phyloP scores from a whole-genome alignment of 2,113 vertebrate genomes.

The Corvus hawaiiensis region DNA sequence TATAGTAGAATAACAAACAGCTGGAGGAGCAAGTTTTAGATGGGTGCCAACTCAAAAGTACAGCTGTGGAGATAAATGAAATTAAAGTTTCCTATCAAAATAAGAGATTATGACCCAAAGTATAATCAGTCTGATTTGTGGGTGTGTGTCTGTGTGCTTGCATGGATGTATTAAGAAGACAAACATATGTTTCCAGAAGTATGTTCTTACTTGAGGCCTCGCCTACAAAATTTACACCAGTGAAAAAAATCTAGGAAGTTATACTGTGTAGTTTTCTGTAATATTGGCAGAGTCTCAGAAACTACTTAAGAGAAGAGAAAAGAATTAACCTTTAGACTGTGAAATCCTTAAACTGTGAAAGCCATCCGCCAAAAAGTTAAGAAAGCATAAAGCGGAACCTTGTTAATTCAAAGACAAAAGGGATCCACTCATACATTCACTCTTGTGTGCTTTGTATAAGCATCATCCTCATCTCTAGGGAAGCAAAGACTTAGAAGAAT shows the following conservation, averaged over 20 bases:
- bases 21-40: background rate
- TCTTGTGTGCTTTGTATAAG: background rate
- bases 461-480: conserved; percentile 24
- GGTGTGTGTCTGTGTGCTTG: background rate
- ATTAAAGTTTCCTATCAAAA: background rate
- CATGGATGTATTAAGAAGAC: background rate
- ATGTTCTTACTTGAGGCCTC: background rate
- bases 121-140: background rate
- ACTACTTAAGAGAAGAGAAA: background rate
- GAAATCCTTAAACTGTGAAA: background rate
- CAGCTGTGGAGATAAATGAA: background rate
- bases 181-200: background rate
- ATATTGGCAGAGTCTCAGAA: background rate
- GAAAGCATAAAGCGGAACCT: background rate
- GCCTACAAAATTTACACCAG: background rate
- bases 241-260: background rate
- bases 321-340: background rate
- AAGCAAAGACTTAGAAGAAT: conserved; percentile 3
- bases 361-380: background rate
- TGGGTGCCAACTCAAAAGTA: background rate
- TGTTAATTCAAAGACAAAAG: conserved; percentile 12
- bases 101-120: background rate
- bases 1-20: background rate
- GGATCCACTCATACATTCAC: background rate
- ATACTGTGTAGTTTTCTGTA: background rate